Evolutionary conservation across 1,140 invertebrate genomes (phyloP).

Genomic region (Drosophila novamexicana): DNA sequence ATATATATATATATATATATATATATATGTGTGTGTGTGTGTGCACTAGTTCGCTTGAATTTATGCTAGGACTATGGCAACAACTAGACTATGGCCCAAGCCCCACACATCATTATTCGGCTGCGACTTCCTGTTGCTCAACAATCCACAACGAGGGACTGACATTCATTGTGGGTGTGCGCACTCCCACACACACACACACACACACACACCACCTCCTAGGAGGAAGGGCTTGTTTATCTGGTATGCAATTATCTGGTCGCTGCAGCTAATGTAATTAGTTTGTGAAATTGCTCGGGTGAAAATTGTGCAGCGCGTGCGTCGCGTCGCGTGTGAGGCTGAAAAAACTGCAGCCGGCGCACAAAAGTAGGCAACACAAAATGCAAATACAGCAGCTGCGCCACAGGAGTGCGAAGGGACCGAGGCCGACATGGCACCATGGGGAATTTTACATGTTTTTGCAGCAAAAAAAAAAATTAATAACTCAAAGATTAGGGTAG

Average conservation of each 20-base stretch:
- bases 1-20: too few relatives aligned
- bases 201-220: neutral
- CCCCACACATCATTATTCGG: neutral
- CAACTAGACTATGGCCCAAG: neutral
- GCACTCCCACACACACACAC: neutral
- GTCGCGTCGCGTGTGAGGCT: neutral
- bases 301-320: constrained; percentile 23
- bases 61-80: neutral
- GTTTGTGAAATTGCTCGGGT: constrained; percentile 49
- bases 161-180: neutral
- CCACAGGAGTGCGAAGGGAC: neutral
- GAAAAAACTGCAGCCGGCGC: neutral
- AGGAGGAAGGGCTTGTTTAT: neutral
- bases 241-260: constrained; percentile 31
- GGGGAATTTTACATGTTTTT: too few relatives aligned
- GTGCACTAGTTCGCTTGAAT: too few relatives aligned
- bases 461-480: neutral
- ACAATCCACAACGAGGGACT: too few relatives aligned
- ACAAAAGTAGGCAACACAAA: constrained; percentile 20
- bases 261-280: constrained; percentile 60
- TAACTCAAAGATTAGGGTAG: too few relatives aligned
- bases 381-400: neutral
- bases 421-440: too few relatives aligned
- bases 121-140: neutral
- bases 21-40: too few relatives aligned